Evolutionary conservation across 2,888 invertebrate species (phyloP), one percentile per base, ranked within the genome.

Genomic region (Drosophila greeni): DNA sequence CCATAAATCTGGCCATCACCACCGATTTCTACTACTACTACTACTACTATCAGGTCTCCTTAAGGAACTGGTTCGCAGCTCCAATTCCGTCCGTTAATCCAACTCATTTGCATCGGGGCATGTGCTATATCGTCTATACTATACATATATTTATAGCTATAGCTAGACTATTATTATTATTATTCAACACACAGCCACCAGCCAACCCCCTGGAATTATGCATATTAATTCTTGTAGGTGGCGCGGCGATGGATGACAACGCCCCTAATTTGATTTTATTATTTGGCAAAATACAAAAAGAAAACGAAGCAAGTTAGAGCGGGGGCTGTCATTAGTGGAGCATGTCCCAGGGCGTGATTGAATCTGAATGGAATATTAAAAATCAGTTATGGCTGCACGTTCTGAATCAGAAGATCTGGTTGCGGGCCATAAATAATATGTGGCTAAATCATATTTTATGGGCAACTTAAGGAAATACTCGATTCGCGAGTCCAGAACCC

Each of bases 321-420:
- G 26, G 59, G 29, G 59, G 29, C 58, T 76, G 66, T 78, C 74
- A 66, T 49, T 61, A 58, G 45, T 70, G 49, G 73, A 68, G 49
- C 74, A 70, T 65, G 48, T 64, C 36, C 43, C 51, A 42, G 51
- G 51, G 43, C 61, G 55, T 51, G 73, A 61, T 76, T 77, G 76
- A 77, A 80, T 80, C 77, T 76, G 74, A 77, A 77, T 78, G 68
- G 72, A 60, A 70, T 77, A 80, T 66, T 66, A 77, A 69, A 70
- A 73, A 71, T 76, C 77, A 74, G 80, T 78, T 62, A 80, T 77
- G 64, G 59, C 53, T 72, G 73, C 61, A 72, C 65, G 66, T 65
- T 61, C 48, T 59, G 59, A 59, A 59, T 59, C 49, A 58, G 51
- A 45, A 62, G 60, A 76, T 61, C 75, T 71, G 68, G 65, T 68